Percentiles rank a stretch among this genome's conserved stretches.
Evolutionary conservation across 2,888 invertebrate genomes (phyloP).

Genomic region (Noctuana brunneofusca): DNA sequence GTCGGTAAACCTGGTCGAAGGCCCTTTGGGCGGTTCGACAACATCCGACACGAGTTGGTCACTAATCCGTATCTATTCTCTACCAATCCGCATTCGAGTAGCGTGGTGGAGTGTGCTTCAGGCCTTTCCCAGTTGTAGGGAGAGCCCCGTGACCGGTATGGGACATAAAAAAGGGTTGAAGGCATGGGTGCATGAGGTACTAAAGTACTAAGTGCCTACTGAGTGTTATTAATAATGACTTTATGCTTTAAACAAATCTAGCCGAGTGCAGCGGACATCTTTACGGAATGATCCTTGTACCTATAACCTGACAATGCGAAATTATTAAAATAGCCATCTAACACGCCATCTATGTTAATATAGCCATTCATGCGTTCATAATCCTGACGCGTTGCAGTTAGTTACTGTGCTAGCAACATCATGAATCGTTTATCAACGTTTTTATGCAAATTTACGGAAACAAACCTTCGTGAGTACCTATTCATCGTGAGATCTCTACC

Average conservation of each 20-base stretch:
- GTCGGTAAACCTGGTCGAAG: no score
- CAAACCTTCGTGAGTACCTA: slow-evolving; percentile 7
- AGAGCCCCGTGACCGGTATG: no score
- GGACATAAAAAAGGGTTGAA: no score
- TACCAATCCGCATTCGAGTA: no score
- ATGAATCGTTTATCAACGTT: slow-evolving; percentile 26
- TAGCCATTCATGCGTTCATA: slow-evolving; percentile 29
- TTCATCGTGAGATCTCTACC: not conserved
- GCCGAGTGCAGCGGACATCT: not conserved
- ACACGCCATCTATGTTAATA: slow-evolving; percentile 29
- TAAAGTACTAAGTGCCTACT: no score
- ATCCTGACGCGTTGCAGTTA: slow-evolving; percentile 25
- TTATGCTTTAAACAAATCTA: not conserved
- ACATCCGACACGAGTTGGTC: no score
- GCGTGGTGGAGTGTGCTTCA: no score
- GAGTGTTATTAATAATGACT: no score
- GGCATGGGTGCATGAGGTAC: no score
- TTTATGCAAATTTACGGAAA: slow-evolving; percentile 26
- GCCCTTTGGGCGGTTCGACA: no score
- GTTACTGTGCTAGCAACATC: slow-evolving; percentile 11
- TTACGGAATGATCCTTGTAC: slow-evolving; percentile 28
- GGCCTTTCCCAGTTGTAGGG: no score
- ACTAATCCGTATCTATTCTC: no score
- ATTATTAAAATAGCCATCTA: slow-evolving; percentile 25
- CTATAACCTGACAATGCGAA: slow-evolving; percentile 28